Evolutionary conservation across 2,797 vertebrate genomes (phyloP).

Genomic region (Cuniculus paca): DNA sequence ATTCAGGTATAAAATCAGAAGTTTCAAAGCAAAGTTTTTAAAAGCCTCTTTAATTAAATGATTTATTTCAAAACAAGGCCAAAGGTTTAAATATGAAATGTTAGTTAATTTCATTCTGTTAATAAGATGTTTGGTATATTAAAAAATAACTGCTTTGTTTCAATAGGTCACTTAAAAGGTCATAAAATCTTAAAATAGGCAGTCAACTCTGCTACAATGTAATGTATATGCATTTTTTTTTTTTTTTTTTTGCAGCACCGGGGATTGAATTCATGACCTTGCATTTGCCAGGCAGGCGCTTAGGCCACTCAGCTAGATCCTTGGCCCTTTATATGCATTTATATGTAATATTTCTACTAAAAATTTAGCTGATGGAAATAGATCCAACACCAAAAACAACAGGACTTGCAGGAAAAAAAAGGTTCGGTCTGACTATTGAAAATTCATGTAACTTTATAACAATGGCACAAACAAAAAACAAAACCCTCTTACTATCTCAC

Average conservation of each 20-base stretch:
- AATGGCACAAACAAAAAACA: constrained; percentile 32
- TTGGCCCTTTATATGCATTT: not conserved
- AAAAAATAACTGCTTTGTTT: constrained; percentile 56
- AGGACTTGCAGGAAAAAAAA: not conserved
- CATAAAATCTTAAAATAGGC: constrained; percentile 47
- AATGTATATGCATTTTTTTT: not conserved
- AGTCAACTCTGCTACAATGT: not conserved
- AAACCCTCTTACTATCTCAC: not conserved
- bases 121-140: constrained; percentile 46
- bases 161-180: not conserved
- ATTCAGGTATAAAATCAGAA: constrained; percentile 27
- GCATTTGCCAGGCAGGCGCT: too few relatives aligned
- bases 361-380: not conserved
- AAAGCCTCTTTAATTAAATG: constrained; percentile 25
- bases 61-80: constrained; percentile 17
- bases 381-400: constrained; percentile 23
- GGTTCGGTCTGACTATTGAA: not conserved
- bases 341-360: constrained; percentile 34
- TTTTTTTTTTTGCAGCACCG: too few relatives aligned
- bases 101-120: constrained; percentile 50
- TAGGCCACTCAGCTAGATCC: too few relatives aligned
- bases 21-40: constrained; percentile 45
- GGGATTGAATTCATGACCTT: too few relatives aligned
- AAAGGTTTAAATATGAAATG: constrained; percentile 54
- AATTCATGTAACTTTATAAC: constrained; percentile 53